Evolutionary conservation across 2,797 vertebrate genomes (phyloP), one percentile per base, ranked within the genome.

Genomic region (Dicrostonyx torquatus): DNA sequence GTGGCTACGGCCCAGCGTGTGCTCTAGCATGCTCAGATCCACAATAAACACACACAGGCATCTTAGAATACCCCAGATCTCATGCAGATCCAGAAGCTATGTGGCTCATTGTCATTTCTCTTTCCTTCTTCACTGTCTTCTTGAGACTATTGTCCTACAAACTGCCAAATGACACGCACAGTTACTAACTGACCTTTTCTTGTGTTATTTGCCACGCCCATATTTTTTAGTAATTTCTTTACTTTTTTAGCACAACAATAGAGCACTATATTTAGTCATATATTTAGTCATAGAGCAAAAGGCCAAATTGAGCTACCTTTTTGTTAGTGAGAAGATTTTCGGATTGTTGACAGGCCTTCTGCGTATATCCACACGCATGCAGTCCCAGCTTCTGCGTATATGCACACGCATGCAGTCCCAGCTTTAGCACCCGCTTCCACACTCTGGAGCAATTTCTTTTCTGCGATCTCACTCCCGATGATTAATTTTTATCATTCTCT

Each of bases 401-500:
- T 18, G 31, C 18, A 64, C 2, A 13, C 20, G 2, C 26, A 17
- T 6, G 9, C 34, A 40, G 50, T 20, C 43, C 75, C 18, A 4
- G 40, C 31, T 92, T 93, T 94, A 95, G 40, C 20, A 62, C 76
- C 83, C 62, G 80, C 62, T 90, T 95, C 93, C 29, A 78, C 15
- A 68, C 78, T 88, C 55, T 90, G 86, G 20, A 93, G n/a, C 31
- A 82, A 31, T 92, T 96, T 90, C 76, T 53, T 90, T 84, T 89
- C 55, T 92, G 78, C 40, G 93, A 94, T 62, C 37, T 76, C 40
- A 64, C 91, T 94, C 92, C 45, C 70, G 94, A 22, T 92, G 93
- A 95, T 48, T 89, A 84, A 95, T 89, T 55, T 77, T 96, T 84
- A 80, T 79, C 91, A 55, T 83, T 86, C 64, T 87, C 48, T 66